Evolutionary conservation across 2,797 vertebrate genomes (phyloP).

Genomic region (Lithobates sylvaticus): DNA sequence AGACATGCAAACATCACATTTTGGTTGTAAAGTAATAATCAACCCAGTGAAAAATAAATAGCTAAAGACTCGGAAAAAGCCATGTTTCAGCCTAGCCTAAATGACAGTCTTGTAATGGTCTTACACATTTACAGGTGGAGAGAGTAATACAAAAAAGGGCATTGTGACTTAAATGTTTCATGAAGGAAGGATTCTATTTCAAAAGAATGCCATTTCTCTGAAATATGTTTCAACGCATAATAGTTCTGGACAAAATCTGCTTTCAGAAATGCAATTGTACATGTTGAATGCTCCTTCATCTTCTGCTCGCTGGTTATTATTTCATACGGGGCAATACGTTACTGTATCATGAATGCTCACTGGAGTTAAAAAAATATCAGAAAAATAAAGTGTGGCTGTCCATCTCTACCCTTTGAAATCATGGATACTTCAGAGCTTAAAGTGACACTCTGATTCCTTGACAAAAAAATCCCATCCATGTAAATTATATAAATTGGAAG

Average conservation of each 20-base stretch:
- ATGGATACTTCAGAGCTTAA: not conserved
- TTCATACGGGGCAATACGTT: conserved; percentile 46
- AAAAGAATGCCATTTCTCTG: conserved; percentile 58
- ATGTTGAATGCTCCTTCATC: conserved; percentile 61
- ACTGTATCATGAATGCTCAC: conserved; percentile 48
- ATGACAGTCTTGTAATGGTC: conserved; percentile 60
- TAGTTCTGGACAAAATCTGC: conserved; percentile 63
- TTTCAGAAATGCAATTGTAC: conserved; percentile 52
- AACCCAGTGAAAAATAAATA: conserved; percentile 42
- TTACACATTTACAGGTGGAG: conserved; percentile 57
- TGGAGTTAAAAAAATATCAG: conserved; percentile 1
- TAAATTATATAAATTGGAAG: no score
- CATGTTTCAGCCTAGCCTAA: conserved; percentile 50
- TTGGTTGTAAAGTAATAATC: conserved; percentile 25
- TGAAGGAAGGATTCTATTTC: conserved; percentile 63
- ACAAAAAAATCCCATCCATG: not conserved
- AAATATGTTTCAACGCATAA: conserved; percentile 64
- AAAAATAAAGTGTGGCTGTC: not conserved
- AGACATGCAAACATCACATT: conserved; percentile 39
- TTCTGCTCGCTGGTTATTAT: conserved; percentile 52
- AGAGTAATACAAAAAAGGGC: conserved; percentile 62
- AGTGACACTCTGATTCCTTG: not conserved
- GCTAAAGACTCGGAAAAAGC: conserved; percentile 38
- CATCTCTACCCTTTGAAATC: not conserved
- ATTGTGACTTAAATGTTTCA: conserved; percentile 64